A percentile compares a stretch with the other conserved stretches of the same genome.
phyloP scores from a whole-genome alignment of 2,797 vertebrate species.

The Acrossocheilus fasciatus region DNA sequence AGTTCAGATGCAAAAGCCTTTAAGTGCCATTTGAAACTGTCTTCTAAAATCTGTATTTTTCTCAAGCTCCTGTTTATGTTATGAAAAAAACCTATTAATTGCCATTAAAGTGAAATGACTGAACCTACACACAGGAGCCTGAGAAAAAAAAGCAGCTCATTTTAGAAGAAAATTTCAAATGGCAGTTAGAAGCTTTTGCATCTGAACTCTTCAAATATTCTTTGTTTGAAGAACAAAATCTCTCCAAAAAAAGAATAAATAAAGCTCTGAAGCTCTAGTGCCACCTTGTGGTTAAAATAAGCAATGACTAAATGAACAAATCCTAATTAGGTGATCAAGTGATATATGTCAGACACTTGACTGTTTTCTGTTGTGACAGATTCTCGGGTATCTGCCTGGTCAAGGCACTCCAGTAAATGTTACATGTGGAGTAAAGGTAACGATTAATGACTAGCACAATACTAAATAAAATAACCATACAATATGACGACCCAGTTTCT shows the following conservation, averaged over 20 bases:
- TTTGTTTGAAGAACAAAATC: not conserved
- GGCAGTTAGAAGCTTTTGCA: not conserved
- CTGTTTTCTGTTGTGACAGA: slow-evolving; percentile 75
- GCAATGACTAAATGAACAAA: not conserved
- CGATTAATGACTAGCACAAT: slow-evolving; percentile 4
- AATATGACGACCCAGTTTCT: not conserved
- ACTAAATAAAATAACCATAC: not conserved
- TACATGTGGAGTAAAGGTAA: slow-evolving; percentile 91
- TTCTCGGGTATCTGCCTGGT: slow-evolving; percentile 93
- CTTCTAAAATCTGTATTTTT: not conserved
- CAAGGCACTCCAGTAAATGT: slow-evolving; percentile 89
- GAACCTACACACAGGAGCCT: no score
- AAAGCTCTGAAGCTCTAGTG: slow-evolving; percentile 40
- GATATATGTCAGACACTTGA: not conserved
- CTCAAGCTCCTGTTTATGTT: not conserved
- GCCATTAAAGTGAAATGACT: not conserved
- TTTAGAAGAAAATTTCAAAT: not conserved
- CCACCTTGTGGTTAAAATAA: slow-evolving; percentile 67
- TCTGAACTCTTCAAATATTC: not conserved
- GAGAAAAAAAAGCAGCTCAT: not conserved
- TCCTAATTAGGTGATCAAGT: not conserved
- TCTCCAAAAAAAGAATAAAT: not conserved
- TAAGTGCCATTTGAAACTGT: not conserved
- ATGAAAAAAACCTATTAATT: not conserved
- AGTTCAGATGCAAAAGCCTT: not conserved